Percentiles rank a stretch among this genome's conserved stretches.
Conservation (phyloP, 2,888 invertebrate species). For the Drosophila cognata region DNA sequence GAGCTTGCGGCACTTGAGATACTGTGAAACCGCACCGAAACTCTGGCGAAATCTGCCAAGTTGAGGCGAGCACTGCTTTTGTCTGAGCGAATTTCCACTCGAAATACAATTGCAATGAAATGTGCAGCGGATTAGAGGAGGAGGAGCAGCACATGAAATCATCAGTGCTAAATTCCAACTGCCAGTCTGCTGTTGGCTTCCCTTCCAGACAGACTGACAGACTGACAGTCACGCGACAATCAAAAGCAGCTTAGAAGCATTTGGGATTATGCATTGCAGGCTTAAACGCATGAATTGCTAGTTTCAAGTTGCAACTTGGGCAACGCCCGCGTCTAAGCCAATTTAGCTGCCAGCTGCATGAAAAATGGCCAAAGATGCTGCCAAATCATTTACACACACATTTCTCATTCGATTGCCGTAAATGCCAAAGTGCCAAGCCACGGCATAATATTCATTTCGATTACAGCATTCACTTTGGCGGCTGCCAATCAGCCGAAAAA, state of each 20-base stretch:
- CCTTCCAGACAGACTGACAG: slow-evolving; percentile 9
- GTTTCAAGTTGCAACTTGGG: slow-evolving; percentile 29
- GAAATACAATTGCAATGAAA: slow-evolving; percentile 45
- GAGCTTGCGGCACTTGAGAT: slow-evolving; percentile 34
- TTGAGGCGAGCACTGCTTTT: slow-evolving; percentile 20
- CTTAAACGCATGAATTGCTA: slow-evolving; percentile 41
- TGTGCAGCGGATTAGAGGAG: slow-evolving; percentile 19
- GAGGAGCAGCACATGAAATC: slow-evolving; percentile 4
- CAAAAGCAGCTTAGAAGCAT: slow-evolving; percentile 41
- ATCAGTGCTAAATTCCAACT: slow-evolving; percentile 38
- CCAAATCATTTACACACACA: slow-evolving; percentile 32
- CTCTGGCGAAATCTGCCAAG: slow-evolving; percentile 22
- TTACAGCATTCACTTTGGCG: slow-evolving; percentile 59
- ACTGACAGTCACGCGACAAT: slow-evolving; percentile 35
- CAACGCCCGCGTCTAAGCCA: slow-evolving; percentile 38
- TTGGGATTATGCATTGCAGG: slow-evolving; percentile 38
- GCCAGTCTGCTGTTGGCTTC: slow-evolving; percentile 14
- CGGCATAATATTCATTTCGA: slow-evolving; percentile 38
- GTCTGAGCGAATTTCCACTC: slow-evolving; percentile 51
- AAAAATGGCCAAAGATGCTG: slow-evolving; percentile 33
- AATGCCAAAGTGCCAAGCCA: slow-evolving; percentile 66
- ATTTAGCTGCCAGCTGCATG: slow-evolving; percentile 38
- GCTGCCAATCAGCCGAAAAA: slow-evolving; percentile 64
- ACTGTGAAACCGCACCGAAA: slow-evolving; percentile 30
- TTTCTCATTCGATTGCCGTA: slow-evolving; percentile 58